Percentiles rank a stretch among this genome's conserved stretches.
Conservation (phyloP, 2,113 vertebrate species). For the Vulpes lagopus region DNA sequence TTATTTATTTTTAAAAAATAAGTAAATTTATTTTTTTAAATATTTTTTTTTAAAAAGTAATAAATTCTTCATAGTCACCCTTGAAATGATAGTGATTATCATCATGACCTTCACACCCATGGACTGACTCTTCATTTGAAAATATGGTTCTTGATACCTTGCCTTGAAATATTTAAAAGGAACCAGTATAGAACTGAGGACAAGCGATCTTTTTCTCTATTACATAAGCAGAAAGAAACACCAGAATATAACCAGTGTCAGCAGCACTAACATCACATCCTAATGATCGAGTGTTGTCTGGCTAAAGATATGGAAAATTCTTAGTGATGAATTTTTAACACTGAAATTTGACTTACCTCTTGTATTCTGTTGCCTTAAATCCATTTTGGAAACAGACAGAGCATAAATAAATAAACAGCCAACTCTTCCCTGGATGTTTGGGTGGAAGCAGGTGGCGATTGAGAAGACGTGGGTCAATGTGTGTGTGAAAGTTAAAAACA, state of each 20-base stretch:
- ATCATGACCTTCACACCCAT: background rate
- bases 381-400: conserved; percentile 73
- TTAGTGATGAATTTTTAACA: conserved; percentile 76
- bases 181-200: background rate
- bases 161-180: conserved; percentile 70
- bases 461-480: conserved; percentile 41
- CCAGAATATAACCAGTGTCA: background rate
- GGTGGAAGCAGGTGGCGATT: conserved; percentile 54
- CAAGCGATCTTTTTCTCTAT: background rate
- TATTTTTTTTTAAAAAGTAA: background rate
- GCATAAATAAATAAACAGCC: conserved; percentile 76
- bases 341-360: conserved; percentile 76
- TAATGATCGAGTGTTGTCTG: conserved; percentile 18
- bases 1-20: too few species aligned
- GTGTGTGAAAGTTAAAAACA: conserved; percentile 48
- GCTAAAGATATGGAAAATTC: conserved; percentile 68
- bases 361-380: conserved; percentile 42
- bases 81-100: background rate
- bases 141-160: background rate
- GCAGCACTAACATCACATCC: background rate
- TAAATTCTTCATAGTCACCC: background rate
- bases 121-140: conserved; percentile 38
- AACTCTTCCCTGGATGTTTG: conserved; percentile 55
- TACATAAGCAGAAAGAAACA: background rate
- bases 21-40: too few species aligned